Evolutionary conservation across 2,888 invertebrate genomes (phyloP), one percentile per base, ranked within the genome.

Genomic region (Agriopis aurantiaria): DNA sequence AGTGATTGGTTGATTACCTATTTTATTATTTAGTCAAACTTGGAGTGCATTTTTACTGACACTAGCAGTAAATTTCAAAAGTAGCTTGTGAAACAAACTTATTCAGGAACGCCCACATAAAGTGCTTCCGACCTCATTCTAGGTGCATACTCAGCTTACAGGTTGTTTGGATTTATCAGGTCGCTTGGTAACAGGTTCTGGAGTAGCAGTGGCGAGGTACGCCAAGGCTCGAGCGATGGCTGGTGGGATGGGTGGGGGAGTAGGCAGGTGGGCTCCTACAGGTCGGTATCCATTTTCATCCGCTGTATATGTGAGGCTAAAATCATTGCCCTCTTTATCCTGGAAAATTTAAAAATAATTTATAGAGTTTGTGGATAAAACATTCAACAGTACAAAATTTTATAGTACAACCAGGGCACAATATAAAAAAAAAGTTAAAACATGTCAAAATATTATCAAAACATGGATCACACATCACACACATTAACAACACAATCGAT

Each of bases 281-380:
- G 94, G 92, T n/a, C 92, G 88, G 78, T 93, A 95, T 0, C 94
- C 95, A 56, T 91, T 91, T 76, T 95, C 95, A 73, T 95, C 95
- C 14, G 95, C 95, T 49, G 93, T 94, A 80, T 95, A 95, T 6
- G 92, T 86, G 10, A 95, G 78, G 48, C 90, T 93, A 81, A 91
- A 89, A 64, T 93, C 91, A 10, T 92, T 91, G 14, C 95, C 95
- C 3, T 95, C 92, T 57, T 89, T 87, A 23, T 88, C 93, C 93
- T 94, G 86, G 67, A 92, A 91, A 46, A 40, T 46, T 11, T 8
- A 33, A 14, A 61, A 57, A 10, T 49, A 53, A 51, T 33, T 33
- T 33, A 33, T 33, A 3, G 33, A 33, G 33, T 3, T 33, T 33
- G 5, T 33, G 5, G 33, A 33, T 33, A 33, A 33, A 33, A 33